Base-by-base conservation (phyloP, 2,113 vertebrate species). In the Oreotrochilus melanogaster region DNA sequence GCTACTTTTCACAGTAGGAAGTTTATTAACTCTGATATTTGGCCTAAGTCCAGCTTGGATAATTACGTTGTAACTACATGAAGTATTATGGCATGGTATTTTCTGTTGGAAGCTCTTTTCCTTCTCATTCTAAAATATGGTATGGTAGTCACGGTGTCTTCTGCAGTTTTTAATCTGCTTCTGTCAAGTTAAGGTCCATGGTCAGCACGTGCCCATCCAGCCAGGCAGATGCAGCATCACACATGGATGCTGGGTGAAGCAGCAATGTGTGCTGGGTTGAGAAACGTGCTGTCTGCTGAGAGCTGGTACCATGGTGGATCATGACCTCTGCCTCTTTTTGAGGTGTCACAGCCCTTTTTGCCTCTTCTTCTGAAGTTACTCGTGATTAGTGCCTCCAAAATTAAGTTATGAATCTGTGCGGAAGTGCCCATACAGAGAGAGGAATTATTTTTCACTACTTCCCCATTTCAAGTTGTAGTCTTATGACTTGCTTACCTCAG, bases 391-490 rank as follows among this genome's bases (percentile, higher is more conserved):
- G 3, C 21, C 27, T 84, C 39, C 1, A 3, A 78, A 57, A 45
- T 35, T 45, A 25, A 78, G 42, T 76, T 25, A n/a, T 12, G 9
- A 89, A 86, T 79, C 33, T 42, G 31, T 54, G 37, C 1, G 5
- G 21, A 33, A 67, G 37, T 47, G 23, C 53, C 5, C 10, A 23
- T 39, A 51, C 43, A 51, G 17, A 21, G 25, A 57, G 33, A 56
- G 53, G 5, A 79, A 22, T 71, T 69, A 22, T 17, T 28, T 91
- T 78, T 73, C 60, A 47, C 64, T 24, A 48, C 78, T 96, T 97
- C 94, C 67, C 43, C 17, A 9, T 92, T 93, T 88, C 18, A 64
- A 64, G 43, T 56, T 89, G 75, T 81, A 78, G 64, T 94, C 93
- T 70, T 66, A 42, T 89, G 93, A 95, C 71, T 92, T 72, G 22